These are phyloP conservation scores for Catagonus wagneri DNA, from an alignment of 2,113 vertebrate species.

Conservation along the genomic window DNA sequence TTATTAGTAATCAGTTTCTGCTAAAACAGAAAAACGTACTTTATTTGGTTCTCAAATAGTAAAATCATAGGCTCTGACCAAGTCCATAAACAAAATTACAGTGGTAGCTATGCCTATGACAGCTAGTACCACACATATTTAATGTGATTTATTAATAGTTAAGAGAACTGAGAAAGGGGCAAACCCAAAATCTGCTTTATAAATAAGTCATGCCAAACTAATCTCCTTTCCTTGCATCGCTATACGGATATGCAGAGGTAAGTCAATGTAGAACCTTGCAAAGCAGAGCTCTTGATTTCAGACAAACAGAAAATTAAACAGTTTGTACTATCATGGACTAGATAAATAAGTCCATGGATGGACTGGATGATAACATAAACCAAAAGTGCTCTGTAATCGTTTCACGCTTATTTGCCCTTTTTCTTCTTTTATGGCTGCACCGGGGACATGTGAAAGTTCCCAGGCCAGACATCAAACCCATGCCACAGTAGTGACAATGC, in stretches of 20 bases:
- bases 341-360: not conserved
- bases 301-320: not conserved
- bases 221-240: not conserved
- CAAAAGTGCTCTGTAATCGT: not conserved
- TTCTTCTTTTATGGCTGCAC: no score
- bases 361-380: not conserved
- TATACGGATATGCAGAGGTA: not conserved
- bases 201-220: slow-evolving; percentile 31
- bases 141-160: slow-evolving; percentile 28
- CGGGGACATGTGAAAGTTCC: no score
- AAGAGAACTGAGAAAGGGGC: slow-evolving; percentile 9
- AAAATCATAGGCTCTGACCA: slow-evolving; percentile 3
- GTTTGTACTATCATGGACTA: not conserved
- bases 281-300: slow-evolving; percentile 31
- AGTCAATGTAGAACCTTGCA: slow-evolving; percentile 1
- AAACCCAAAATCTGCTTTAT: slow-evolving; percentile 38
- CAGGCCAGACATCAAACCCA: no score
- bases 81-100: not conserved
- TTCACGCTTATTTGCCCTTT: not conserved
- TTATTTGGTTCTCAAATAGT: slow-evolving; percentile 45
- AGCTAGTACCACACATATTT: not conserved
- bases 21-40: slow-evolving; percentile 51
- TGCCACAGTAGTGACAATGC: no score
- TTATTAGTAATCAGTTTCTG: slow-evolving; percentile 54
- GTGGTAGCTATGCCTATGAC: not conserved